A percentile compares a stretch with the other conserved stretches of the same genome.
These are phyloP conservation scores for Gadopsis bispinosus DNA, from an alignment of 2,797 vertebrate species.

Conservation along the genomic window DNA sequence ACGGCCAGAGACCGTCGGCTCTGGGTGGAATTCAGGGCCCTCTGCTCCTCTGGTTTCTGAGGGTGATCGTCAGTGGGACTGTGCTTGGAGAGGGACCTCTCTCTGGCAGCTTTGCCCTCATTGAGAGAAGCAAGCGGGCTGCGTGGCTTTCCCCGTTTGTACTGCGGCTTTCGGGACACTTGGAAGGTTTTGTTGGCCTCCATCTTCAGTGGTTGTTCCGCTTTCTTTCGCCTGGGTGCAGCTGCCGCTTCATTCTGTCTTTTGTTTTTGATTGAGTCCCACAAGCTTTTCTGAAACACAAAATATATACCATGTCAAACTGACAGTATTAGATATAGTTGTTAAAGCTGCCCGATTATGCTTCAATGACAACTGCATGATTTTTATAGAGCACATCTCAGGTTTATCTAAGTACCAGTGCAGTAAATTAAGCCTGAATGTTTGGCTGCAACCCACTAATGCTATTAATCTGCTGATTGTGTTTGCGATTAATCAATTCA, in stretches of 20 bases:
- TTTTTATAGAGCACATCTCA: neutral
- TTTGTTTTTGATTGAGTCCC: conserved; percentile 91
- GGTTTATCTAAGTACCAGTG: neutral
- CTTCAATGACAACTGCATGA: neutral
- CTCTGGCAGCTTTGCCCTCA: conserved; percentile 59
- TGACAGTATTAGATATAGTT: neutral
- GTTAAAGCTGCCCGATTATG: neutral
- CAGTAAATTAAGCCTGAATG: no score
- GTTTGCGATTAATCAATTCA: neutral
- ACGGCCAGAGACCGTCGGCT: conserved; percentile 17
- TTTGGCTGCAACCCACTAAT: neutral
- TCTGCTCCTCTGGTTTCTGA: conserved; percentile 48
- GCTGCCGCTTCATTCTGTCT: conserved; percentile 57
- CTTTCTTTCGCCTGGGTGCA: conserved; percentile 71
- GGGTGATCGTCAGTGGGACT: neutral
- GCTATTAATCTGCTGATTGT: neutral
- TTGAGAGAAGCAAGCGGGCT: conserved; percentile 87
- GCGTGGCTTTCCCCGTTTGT: conserved; percentile 76
- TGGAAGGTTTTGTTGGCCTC: conserved; percentile 87
- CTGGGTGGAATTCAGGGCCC: conserved; percentile 26
- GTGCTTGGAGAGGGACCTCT: conserved; percentile 52
- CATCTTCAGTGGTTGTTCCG: conserved; percentile 73
- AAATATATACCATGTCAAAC: neutral
- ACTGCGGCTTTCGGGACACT: conserved; percentile 81
- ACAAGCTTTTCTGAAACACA: conserved; percentile 89